A percentile compares a stretch with the other conserved stretches of the same genome.
Evolutionary conservation across 92 coral and sea anemone species (phyloP).

Genomic region (Epizoanthus scotinus): DNA sequence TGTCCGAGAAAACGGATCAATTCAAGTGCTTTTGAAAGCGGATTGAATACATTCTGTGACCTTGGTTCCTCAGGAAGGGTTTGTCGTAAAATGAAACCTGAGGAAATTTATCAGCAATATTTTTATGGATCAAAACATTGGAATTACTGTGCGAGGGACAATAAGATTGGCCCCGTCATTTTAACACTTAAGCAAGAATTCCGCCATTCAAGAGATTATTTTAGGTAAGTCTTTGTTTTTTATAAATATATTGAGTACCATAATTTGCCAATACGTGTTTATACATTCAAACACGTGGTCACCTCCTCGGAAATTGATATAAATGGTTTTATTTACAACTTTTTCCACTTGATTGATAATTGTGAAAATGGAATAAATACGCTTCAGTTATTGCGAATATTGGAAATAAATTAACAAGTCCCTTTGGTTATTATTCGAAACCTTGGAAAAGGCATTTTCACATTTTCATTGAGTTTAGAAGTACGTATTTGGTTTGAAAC

Average conservation of each 20-base stretch:
- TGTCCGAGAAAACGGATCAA: constrained; percentile 55
- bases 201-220: constrained; percentile 75
- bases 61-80: constrained; percentile 56
- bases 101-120: constrained; percentile 77
- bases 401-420: too few species aligned
- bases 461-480: too few species aligned
- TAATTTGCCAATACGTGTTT: too few species aligned
- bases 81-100: constrained; percentile 52
- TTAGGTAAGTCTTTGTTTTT: constrained; percentile 58
- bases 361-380: too few species aligned
- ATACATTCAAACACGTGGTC: too few species aligned
- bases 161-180: constrained; percentile 75
- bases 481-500: too few species aligned
- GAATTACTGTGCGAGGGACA: constrained; percentile 82
- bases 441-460: too few species aligned
- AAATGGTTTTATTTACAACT: too few species aligned
- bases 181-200: constrained; percentile 84
- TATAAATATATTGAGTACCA: too few species aligned
- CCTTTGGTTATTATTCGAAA: too few species aligned
- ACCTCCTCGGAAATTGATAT: not conserved
- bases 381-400: too few species aligned
- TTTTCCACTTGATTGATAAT: too few species aligned
- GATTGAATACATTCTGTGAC: constrained; percentile 54
- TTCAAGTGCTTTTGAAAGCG: constrained; percentile 45
- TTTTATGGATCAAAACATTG: constrained; percentile 97